Evolutionary conservation across 1,140 invertebrate genomes (phyloP), one percentile per base, ranked within the genome.

Genomic region (Chrysopa pallens): DNA sequence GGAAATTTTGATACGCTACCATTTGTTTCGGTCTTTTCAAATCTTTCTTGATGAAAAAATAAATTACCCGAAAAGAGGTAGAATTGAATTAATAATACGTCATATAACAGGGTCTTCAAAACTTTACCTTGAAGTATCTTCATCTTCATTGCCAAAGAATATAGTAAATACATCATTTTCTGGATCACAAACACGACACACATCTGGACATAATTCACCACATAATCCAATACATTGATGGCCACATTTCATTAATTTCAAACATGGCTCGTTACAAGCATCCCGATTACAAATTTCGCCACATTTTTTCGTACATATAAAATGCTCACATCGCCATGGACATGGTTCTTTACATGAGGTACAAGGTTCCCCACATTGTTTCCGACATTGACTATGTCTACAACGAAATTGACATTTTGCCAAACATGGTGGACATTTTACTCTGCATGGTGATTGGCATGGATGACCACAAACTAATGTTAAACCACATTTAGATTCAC

Each of bases 171-270:
- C 51, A 48, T 66, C 55, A 7, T 70, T 63, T 14, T 55, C 49
- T n/a, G n/a, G n/a, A 45, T 72, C 46, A 53, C 72, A 74, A 38
- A 58, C 40, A 5, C 58, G 52, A 54, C 72, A 74, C 12, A 68
- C 45, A 38, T 56, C 66, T 58, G 63, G 69, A 55, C 70, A 71
- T 49, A 63, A 59, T 54, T 84, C 80, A 9, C 76, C 76, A 60
- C 80, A 83, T 40, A 77, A 67, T 17, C 78, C 78, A 51, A 71
- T 63, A 56, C 78, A 80, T 4, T 48, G 43, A 58, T 80, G 76
- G 0, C 62, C 60, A 61, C 77, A 80, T 11, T 50, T 44, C 27
- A 74, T 56, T 28, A 29, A 45, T 42, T 55, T 55, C 1, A 39
- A 6, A 44, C 76, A 80, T 2, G 66, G 63, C 48, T 66, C 50